Conservation (phyloP, 2,113 vertebrate genomes). For the Aphelocoma coerulescens region DNA sequence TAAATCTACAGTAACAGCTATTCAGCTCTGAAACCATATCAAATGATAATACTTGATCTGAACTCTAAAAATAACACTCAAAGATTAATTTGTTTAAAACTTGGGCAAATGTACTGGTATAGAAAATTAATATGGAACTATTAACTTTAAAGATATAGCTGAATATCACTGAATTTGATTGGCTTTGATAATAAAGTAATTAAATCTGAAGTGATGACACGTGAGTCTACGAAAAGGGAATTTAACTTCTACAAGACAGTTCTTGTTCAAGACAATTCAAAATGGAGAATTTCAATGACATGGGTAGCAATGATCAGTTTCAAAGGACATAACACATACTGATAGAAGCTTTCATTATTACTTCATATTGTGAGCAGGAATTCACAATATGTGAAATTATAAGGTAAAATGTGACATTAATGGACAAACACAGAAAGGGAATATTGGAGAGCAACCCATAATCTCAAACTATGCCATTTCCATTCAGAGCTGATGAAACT, state of each 20-base stretch:
- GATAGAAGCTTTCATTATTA: neutral
- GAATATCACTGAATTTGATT: neutral
- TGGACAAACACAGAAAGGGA: neutral
- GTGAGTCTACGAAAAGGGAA: neutral
- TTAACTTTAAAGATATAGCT: neutral
- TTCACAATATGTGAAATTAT: neutral
- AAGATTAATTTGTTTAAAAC: neutral
- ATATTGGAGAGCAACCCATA: neutral
- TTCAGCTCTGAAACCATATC: neutral
- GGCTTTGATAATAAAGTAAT: neutral
- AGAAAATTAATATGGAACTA: neutral
- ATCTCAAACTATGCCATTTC: neutral
- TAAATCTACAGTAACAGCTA: neutral
- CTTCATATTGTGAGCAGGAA: neutral
- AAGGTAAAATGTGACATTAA: neutral
- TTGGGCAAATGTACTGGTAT: neutral
- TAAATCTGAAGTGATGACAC: neutral
- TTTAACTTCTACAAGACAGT: neutral
- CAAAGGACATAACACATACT: neutral
- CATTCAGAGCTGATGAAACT: neutral
- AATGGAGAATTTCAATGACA: neutral
- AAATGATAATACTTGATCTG: neutral
- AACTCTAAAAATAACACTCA: neutral
- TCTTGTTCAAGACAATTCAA: neutral
- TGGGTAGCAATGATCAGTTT: neutral